These are phyloP conservation scores for Musca domestica DNA, from an alignment of 1,140 invertebrate genomes.

Conservation along the genomic window DNA sequence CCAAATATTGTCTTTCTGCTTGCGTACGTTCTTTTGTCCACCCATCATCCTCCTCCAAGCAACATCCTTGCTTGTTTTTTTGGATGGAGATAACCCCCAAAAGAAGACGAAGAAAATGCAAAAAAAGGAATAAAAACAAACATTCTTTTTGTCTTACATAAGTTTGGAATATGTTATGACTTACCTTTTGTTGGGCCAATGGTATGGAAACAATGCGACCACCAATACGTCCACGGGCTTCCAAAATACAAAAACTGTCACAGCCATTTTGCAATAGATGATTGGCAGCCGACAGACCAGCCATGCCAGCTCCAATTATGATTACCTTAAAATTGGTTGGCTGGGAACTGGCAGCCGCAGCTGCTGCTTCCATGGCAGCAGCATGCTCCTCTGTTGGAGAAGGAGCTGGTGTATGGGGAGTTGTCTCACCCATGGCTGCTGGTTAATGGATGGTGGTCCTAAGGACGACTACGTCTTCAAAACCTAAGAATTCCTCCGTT, in stretches of 20 bases:
- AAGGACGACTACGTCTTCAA: neutral
- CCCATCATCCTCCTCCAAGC: no score
- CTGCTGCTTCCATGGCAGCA: conserved; percentile 29
- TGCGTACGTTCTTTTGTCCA: no score
- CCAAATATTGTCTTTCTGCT: no score
- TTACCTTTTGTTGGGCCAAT: conserved; percentile 64
- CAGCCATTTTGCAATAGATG: conserved; percentile 78
- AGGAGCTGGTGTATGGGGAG: conserved; percentile 38
- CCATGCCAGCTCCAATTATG: conserved; percentile 84
- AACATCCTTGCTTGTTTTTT: no score
- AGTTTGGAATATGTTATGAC: conserved; percentile 6
- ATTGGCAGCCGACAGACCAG: conserved; percentile 81
- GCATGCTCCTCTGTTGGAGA: conserved; percentile 43
- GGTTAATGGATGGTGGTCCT: neutral
- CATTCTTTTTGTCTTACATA: conserved; percentile 11
- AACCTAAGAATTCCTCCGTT: conserved; percentile 11
- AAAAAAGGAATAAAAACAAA: neutral
- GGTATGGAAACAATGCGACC: conserved; percentile 76
- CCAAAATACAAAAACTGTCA: conserved; percentile 75
- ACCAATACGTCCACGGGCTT: conserved; percentile 75
- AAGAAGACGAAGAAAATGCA: neutral
- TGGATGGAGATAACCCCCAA: no score
- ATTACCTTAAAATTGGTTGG: conserved; percentile 62
- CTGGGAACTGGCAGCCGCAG: conserved; percentile 24
- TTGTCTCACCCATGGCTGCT: conserved; percentile 26